These are phyloP conservation scores for Physella acuta DNA, from an alignment of 1,140 invertebrate genomes.

Conservation along the genomic window DNA sequence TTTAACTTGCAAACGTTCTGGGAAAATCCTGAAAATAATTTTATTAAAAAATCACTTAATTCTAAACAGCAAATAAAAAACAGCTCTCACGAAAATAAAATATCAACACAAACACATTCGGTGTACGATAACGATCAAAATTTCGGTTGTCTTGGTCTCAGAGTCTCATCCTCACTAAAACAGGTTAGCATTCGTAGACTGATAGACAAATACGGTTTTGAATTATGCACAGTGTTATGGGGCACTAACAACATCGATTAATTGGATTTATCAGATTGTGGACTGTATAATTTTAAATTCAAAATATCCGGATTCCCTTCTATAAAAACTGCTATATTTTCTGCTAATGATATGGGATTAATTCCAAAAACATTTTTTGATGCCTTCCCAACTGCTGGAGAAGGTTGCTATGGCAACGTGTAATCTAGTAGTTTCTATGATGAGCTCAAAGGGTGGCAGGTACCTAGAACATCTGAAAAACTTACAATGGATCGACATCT, in stretches of 20 bases:
- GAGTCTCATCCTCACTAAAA: background rate
- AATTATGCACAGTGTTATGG: too few relatives aligned
- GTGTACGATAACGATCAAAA: too few relatives aligned
- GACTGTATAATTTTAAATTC: background rate
- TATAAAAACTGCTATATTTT: background rate
- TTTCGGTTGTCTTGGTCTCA: background rate
- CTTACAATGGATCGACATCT: constrained; percentile 4
- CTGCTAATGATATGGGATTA: background rate
- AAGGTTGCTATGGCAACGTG: too few relatives aligned
- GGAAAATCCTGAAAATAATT: too few relatives aligned
- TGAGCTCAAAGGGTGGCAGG: background rate
- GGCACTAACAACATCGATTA: background rate
- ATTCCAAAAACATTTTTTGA: constrained; percentile 2
- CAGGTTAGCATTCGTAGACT: too few relatives aligned
- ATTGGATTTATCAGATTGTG: background rate
- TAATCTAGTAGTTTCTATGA: background rate
- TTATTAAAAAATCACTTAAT: too few relatives aligned
- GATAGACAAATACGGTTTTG: too few relatives aligned
- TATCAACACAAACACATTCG: too few relatives aligned
- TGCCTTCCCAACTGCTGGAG: background rate
- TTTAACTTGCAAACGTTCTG: too few relatives aligned
- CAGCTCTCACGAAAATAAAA: too few relatives aligned
- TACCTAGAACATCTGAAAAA: background rate
- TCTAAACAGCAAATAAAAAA: background rate
- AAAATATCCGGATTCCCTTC: background rate